Percentiles rank a stretch among this genome's conserved stretches.
phyloP scores from a whole-genome alignment of 1,140 invertebrate genomes.

The Watersipora subatra region DNA sequence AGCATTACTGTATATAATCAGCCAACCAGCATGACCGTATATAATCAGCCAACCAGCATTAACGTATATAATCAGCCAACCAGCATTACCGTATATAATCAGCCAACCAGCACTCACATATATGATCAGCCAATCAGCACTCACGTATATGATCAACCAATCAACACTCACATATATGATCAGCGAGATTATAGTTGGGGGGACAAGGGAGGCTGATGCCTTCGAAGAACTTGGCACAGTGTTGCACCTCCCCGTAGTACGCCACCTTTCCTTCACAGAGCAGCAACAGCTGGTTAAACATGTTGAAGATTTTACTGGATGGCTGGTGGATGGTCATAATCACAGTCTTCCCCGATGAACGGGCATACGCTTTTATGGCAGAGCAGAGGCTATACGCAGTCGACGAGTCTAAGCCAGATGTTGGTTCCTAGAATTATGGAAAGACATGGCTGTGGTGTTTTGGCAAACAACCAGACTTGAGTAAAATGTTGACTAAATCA shows the following conservation, averaged over 20 bases:
- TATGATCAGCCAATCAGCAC: too few species aligned
- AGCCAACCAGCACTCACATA: too few species aligned
- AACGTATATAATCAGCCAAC: too few species aligned
- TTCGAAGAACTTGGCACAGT: neutral
- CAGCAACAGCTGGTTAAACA: slow-evolving; percentile 65
- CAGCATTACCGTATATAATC: too few species aligned
- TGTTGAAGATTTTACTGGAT: slow-evolving; percentile 73
- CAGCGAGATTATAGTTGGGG: neutral
- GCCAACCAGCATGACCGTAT: too few species aligned
- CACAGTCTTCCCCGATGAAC: slow-evolving; percentile 61
- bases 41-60: too few species aligned
- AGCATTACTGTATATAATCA: too few species aligned
- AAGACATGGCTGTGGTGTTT: too few species aligned
- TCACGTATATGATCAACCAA: too few species aligned
- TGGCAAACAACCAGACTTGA: too few species aligned
- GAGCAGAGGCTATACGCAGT: slow-evolving; percentile 62
- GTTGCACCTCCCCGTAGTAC: neutral
- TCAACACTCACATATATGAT: neutral
- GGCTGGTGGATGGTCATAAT: slow-evolving; percentile 73
- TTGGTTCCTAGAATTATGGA: slow-evolving; percentile 58
- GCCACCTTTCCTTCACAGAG: slow-evolving; percentile 54
- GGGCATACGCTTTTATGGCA: slow-evolving; percentile 57
- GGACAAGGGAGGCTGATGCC: neutral
- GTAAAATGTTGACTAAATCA: too few species aligned
- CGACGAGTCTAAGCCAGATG: slow-evolving; percentile 69